These are phyloP conservation scores for Darevskia mixta DNA, from an alignment of 2,797 vertebrate genomes.

Conservation along the genomic window DNA sequence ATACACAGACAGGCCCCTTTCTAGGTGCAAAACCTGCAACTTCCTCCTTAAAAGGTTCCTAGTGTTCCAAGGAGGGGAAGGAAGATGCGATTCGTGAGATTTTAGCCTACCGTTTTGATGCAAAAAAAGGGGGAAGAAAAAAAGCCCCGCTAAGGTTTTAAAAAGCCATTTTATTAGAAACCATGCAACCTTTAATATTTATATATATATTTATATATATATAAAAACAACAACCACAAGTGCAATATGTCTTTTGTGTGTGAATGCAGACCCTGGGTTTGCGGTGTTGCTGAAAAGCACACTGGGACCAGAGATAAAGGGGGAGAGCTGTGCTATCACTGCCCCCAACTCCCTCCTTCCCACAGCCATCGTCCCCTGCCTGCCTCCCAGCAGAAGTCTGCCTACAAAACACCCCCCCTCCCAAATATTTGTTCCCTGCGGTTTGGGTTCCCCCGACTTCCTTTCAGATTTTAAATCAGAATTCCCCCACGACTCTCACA, in stretches of 20 bases:
- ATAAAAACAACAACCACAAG: constrained; percentile 78
- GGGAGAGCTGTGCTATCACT: neutral
- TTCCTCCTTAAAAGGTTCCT: constrained; percentile 8
- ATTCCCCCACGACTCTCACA: constrained; percentile 32
- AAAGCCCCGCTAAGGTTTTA: constrained; percentile 73
- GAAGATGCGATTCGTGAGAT: constrained; percentile 60
- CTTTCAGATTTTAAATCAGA: constrained; percentile 41
- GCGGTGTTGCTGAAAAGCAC: constrained; percentile 49
- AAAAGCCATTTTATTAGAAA: constrained; percentile 86
- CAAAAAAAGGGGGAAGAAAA: constrained; percentile 63
- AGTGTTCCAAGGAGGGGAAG: constrained; percentile 44
- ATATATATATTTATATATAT: constrained; percentile 15
- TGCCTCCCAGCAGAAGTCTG: constrained; percentile 36
- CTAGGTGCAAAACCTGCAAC: constrained; percentile 65
- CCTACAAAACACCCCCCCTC: neutral
- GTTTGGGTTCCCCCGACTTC: neutral
- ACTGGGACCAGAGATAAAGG: constrained; percentile 20
- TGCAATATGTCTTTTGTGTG: constrained; percentile 79
- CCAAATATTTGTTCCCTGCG: constrained; percentile 44
- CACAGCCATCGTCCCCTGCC: constrained; percentile 38
- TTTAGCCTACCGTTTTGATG: constrained; percentile 73
- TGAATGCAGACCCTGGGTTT: constrained; percentile 73
- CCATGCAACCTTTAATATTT: constrained; percentile 86
- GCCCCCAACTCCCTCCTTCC: neutral
- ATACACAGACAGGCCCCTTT: constrained; percentile 46